Conservation (phyloP, 2,888 invertebrate genomes). For the Drosophila mayaguana region DNA sequence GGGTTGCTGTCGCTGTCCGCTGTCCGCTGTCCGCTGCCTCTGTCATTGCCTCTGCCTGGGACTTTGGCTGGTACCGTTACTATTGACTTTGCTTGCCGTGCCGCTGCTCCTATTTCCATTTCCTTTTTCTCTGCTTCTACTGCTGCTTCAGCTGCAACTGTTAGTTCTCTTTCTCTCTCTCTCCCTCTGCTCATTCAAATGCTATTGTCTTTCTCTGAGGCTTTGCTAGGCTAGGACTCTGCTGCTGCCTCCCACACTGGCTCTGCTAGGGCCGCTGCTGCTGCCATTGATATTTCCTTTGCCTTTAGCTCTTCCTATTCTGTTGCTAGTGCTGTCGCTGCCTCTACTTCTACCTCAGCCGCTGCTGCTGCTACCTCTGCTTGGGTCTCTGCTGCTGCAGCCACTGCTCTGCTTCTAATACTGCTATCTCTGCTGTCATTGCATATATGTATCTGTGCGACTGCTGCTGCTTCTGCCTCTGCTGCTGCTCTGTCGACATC, state of each 20-base stretch:
- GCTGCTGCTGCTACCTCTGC: not conserved
- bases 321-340: not conserved
- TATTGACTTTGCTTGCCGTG: slow-evolving; percentile 2
- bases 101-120: slow-evolving; percentile 4
- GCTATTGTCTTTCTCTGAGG: slow-evolving; percentile 1
- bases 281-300: not conserved
- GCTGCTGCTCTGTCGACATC: slow-evolving; percentile 39
- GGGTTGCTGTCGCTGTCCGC: not conserved
- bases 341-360: not conserved
- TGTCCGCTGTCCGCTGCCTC: not conserved
- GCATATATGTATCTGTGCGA: not conserved
- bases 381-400: not conserved
- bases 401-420: not conserved
- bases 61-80: slow-evolving; percentile 3
- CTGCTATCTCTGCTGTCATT: not conserved
- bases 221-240: slow-evolving; percentile 1
- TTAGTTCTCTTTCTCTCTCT: too few species aligned
- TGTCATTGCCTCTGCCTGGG: slow-evolving; percentile 6
- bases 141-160: not conserved
- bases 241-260: too few species aligned
- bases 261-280: not conserved
- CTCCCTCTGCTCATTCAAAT: not conserved
- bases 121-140: slow-evolving; percentile 3
- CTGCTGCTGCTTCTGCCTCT: not conserved
- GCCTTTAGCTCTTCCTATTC: not conserved